Conservation (phyloP, 1,140 invertebrate genomes). For the Apis cerana region DNA sequence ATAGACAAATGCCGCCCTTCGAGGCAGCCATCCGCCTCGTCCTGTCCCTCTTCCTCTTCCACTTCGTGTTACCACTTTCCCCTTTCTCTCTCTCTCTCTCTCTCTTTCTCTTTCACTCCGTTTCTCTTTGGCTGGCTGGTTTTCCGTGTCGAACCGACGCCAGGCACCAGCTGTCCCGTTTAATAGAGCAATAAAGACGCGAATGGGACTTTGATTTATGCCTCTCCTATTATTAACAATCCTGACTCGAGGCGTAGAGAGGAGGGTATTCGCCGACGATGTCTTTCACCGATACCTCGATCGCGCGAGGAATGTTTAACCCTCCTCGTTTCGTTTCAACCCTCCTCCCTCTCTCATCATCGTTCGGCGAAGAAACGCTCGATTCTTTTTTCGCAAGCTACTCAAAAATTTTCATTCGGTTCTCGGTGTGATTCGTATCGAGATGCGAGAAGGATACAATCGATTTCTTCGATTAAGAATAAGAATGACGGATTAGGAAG, state of each 20-base stretch:
- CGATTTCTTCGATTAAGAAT: too few species aligned
- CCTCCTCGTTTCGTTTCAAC: constrained; percentile 9
- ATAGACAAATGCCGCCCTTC: constrained; percentile 62
- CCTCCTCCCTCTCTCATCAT: background rate
- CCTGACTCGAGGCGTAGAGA: constrained; percentile 51
- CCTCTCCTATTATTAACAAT: constrained; percentile 78
- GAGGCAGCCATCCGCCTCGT: constrained; percentile 46
- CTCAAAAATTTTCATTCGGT: too few species aligned
- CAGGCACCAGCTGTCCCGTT: constrained; percentile 78
- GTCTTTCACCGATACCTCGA: background rate
- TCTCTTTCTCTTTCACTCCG: background rate
- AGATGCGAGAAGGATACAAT: too few species aligned
- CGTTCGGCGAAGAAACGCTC: background rate
- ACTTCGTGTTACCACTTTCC: background rate
- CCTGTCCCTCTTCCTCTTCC: constrained; percentile 3
- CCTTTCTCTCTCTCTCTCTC: background rate
- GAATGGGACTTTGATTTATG: constrained; percentile 80
- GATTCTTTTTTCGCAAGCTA: too few species aligned
- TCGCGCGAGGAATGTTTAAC: constrained; percentile 2
- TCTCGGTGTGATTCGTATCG: too few species aligned
- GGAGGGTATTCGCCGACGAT: constrained; percentile 21
- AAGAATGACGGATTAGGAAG: too few species aligned
- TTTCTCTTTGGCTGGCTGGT: background rate
- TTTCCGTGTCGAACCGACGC: constrained; percentile 38
- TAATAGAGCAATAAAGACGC: constrained; percentile 81